Percentiles rank a stretch among this genome's conserved stretches.
These are phyloP conservation scores for Crotalus horridus DNA, from an alignment of 2,113 vertebrate genomes.

Conservation along the genomic window DNA sequence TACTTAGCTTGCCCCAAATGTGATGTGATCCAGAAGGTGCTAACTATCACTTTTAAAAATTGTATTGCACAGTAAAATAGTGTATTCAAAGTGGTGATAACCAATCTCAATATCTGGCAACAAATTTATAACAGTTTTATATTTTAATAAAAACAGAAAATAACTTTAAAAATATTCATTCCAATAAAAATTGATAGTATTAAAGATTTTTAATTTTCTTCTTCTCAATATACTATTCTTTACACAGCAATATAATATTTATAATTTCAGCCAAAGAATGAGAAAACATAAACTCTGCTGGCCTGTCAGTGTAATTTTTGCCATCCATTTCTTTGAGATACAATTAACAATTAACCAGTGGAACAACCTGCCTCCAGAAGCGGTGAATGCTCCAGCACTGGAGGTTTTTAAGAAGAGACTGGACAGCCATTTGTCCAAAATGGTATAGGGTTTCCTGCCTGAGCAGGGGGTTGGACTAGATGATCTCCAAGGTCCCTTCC, in stretches of 20 bases:
- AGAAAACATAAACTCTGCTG: slow-evolving; percentile 8
- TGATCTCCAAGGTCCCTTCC: too few relatives aligned
- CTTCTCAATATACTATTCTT: slow-evolving; percentile 32
- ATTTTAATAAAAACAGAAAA: slow-evolving; percentile 12
- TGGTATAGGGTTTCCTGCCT: too few relatives aligned
- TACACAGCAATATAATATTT: slow-evolving; percentile 23
- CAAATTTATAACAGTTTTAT: not conserved
- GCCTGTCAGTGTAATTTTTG: slow-evolving; percentile 11
- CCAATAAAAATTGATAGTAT: slow-evolving; percentile 26
- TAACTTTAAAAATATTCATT: slow-evolving; percentile 37
- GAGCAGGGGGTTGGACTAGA: too few relatives aligned
- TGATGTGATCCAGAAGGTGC: not conserved
- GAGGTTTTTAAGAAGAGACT: too few relatives aligned
- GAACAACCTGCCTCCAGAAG: too few relatives aligned
- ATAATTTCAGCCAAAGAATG: not conserved
- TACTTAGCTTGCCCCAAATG: not conserved
- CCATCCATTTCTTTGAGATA: not conserved
- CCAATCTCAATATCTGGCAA: slow-evolving; percentile 32
- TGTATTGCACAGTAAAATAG: not conserved
- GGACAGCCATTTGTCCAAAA: too few relatives aligned
- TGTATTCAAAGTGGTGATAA: slow-evolving; percentile 16
- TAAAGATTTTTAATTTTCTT: slow-evolving; percentile 24
- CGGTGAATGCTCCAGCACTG: too few relatives aligned
- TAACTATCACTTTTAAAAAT: not conserved
- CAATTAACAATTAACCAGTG: too few relatives aligned